These are phyloP conservation scores for Autographa pulchrina DNA, from an alignment of 2,888 invertebrate genomes.

Conservation along the genomic window DNA sequence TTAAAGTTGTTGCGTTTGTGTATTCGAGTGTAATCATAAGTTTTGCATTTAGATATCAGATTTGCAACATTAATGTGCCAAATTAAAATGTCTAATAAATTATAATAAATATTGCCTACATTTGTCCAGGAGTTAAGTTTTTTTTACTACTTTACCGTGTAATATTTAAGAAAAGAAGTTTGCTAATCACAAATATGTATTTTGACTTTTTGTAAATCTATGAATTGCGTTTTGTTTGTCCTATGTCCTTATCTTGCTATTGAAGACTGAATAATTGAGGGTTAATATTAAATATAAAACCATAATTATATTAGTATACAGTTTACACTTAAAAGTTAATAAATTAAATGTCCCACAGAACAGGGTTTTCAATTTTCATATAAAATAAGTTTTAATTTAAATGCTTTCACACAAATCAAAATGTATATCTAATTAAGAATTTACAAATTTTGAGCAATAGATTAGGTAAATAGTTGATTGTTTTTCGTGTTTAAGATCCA, in stretches of 20 bases:
- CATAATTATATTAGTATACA: neutral
- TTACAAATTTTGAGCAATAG: slow-evolving; percentile 76
- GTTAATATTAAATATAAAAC: neutral
- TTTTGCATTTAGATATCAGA: neutral
- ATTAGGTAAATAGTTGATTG: slow-evolving; percentile 68
- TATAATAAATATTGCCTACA: neutral
- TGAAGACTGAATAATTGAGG: neutral
- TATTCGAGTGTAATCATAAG: neutral
- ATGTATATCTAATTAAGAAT: slow-evolving; percentile 37
- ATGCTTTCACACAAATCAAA: slow-evolving; percentile 42
- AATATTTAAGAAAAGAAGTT: too few species aligned
- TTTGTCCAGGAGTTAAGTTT: too few species aligned
- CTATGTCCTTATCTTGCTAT: neutral
- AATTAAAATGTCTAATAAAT: neutral
- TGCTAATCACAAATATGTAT: too few species aligned
- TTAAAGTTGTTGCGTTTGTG: neutral
- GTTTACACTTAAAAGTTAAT: neutral
- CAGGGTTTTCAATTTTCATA: neutral
- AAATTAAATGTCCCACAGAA: neutral
- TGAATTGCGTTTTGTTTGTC: neutral
- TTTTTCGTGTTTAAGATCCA: slow-evolving; percentile 79
- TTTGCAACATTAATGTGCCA: neutral
- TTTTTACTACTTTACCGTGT: too few species aligned
- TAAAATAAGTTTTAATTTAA: neutral
- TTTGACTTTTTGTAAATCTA: neutral